Conservation (phyloP, 2,113 vertebrate species). For the Naja naja region DNA sequence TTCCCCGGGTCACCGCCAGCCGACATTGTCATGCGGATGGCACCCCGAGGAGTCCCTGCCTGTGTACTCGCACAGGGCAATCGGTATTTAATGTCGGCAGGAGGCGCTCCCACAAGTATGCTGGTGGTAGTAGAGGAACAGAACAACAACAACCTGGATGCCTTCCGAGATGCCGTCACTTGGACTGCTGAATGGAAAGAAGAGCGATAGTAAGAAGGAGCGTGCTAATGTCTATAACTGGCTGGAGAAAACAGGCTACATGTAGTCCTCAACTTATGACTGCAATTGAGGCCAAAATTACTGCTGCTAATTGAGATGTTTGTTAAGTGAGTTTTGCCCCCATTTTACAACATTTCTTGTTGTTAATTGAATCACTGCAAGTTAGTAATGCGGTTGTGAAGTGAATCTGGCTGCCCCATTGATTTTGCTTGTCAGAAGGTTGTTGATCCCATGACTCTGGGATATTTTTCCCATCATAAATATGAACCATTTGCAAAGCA, state of each 20-base stretch:
- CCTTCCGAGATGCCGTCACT: background rate
- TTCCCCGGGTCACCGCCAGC: no score
- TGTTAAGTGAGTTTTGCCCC: background rate
- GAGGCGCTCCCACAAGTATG: no score
- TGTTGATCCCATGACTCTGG: background rate
- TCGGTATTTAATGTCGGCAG: no score
- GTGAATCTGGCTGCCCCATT: no score
- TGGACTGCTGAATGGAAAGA: background rate
- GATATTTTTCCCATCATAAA: background rate
- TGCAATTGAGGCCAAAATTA: background rate
- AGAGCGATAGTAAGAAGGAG: background rate
- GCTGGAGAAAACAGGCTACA: background rate
- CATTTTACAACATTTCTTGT: background rate
- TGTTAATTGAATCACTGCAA: background rate
- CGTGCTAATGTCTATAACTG: background rate
- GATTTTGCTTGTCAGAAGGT: no score
- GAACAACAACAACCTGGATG: fast-evolving
- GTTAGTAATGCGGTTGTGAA: background rate
- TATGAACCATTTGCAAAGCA: background rate
- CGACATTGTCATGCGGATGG: no score
- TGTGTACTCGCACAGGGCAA: no score
- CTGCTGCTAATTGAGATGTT: background rate
- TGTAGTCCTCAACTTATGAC: background rate
- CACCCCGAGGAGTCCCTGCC: no score
- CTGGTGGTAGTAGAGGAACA: background rate